Base-by-base conservation (phyloP, 2,888 invertebrate genomes). In the Salticus scenicus region DNA sequence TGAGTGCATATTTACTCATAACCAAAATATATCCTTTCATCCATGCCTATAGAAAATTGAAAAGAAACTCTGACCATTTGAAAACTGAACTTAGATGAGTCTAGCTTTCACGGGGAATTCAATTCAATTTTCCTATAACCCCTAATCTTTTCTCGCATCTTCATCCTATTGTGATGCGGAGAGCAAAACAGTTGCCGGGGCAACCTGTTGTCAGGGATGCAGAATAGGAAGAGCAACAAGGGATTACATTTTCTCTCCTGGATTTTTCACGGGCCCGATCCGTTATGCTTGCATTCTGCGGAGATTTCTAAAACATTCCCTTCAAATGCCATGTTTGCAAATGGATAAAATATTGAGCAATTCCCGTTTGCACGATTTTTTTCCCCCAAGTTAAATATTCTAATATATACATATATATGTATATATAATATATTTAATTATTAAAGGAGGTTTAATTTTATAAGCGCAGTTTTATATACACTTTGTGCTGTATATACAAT, bases 191-290 rank as follows among this genome's bases (percentile, higher is more conserved):
- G 81, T 82, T 82, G 75, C 81, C 81, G 57, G 63, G 81, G 81
- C 74, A 82, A 82, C 81, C 81, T 82, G 81, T 82, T 82, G 81
- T 82, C 75, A 71, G 81, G 81, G 81, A 82, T 82, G 81, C 75
- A 82, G 70, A 74, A 57, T 81, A 69, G 80, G 67, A 73, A 81
- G 74, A 75, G 81, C 81, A 82, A 82, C 81, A 82, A 82, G 81
- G 75, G 81, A 82, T 82, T 82, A 82, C 81, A 82, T 82, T 82
- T 75, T 75, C 72, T 57, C 57, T n/a, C 24, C 24, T 42, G 47
- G 33, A 73, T 80, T 42, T 69, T 69, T 64, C 37, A 28, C 33
- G 67, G 20, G 20, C n/a, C 27, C 67, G 67, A 57, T 57, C 57
- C 24, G 4, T 17, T 24, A 8, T 17, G 1, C 33, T n/a, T 14